These are phyloP conservation scores for Chaunax sp. DNA, from an alignment of 2,797 vertebrate genomes.

Conservation along the genomic window DNA sequence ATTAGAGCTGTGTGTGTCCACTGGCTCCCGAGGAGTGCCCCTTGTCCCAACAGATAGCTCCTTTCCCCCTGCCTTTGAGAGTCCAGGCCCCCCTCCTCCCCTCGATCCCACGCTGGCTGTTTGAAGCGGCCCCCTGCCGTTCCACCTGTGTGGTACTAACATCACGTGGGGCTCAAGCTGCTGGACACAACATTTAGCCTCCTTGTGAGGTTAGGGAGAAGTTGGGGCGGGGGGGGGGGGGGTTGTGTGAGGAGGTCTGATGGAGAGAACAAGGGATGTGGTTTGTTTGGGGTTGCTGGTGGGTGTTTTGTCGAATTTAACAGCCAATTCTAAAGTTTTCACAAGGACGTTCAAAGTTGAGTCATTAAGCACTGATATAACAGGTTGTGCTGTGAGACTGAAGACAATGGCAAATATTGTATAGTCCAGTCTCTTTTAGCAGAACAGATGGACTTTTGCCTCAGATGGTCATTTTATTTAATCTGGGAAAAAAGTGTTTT, in stretches of 20 bases:
- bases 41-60: constrained; percentile 81
- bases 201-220: constrained; percentile 80
- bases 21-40: constrained; percentile 73
- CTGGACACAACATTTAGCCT: constrained; percentile 84
- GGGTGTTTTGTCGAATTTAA: constrained; percentile 71
- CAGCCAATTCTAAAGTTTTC: constrained; percentile 75
- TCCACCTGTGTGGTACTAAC: constrained; percentile 83
- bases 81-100: constrained; percentile 67
- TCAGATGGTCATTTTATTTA: background rate
- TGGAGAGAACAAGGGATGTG: constrained; percentile 46
- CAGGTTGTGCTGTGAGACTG: constrained; percentile 25
- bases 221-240: constrained; percentile 27
- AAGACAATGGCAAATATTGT: constrained; percentile 8
- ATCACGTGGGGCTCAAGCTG: constrained; percentile 83
- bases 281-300: constrained; percentile 68
- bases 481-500: background rate
- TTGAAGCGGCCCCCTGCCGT: constrained; percentile 79
- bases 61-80: constrained; percentile 80
- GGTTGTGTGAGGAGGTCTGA: constrained; percentile 40
- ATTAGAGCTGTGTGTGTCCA: constrained; percentile 82
- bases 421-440: background rate
- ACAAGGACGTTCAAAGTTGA: constrained; percentile 64
- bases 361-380: constrained; percentile 65
- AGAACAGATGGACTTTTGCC: background rate
- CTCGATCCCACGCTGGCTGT: constrained; percentile 79